Conservation (phyloP, 2,888 invertebrate species). For the Ramazzottius varieornatus region DNA sequence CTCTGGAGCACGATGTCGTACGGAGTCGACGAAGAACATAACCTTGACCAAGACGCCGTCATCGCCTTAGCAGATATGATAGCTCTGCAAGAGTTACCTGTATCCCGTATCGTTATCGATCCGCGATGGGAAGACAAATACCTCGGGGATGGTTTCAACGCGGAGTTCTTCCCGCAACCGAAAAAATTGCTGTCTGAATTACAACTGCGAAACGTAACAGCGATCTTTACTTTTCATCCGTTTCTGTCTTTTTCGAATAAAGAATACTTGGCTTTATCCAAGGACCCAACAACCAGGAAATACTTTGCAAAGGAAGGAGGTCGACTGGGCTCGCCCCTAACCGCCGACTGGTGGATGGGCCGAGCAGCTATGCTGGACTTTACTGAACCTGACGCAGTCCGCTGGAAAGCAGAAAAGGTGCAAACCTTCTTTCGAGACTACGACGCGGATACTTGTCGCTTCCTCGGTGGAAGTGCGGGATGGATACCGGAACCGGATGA, state of each 20-base stretch:
- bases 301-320: not conserved
- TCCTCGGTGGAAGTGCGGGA: not conserved
- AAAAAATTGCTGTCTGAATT: not conserved
- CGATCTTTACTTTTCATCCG: not conserved
- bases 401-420: not conserved
- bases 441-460: not conserved
- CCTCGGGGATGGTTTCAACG: not conserved
- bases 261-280: not conserved
- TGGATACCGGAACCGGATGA: not conserved
- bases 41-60: not conserved
- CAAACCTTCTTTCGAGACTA: not conserved
- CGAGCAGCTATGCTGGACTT: not conserved
- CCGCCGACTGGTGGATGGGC: not conserved
- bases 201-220: not conserved
- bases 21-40: not conserved
- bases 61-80: not conserved
- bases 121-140: not conserved
- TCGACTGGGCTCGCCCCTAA: not conserved
- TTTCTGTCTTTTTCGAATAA: not conserved
- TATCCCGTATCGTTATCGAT: not conserved
- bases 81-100: not conserved
- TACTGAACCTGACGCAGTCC: not conserved
- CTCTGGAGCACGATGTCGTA: not conserved
- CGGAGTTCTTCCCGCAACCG: not conserved
- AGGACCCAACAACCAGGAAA: not conserved